phyloP scores from a whole-genome alignment of 2,113 vertebrate genomes.

The Eonycteris spelaea region DNA sequence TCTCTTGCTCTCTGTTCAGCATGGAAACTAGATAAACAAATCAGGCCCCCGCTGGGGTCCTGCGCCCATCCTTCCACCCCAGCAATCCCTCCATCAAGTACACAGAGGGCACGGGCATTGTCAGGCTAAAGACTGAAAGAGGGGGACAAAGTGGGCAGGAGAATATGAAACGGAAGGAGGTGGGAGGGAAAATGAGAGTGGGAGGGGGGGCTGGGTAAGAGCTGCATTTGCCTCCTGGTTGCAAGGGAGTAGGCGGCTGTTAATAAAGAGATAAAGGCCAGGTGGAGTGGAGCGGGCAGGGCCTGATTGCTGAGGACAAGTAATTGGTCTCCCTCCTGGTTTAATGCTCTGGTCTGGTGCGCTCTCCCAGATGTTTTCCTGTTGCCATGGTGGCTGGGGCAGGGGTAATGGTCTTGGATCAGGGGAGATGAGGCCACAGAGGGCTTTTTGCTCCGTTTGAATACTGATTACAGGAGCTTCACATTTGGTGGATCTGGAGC shows the following conservation, averaged over 20 bases:
- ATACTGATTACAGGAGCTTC: slow-evolving; percentile 50
- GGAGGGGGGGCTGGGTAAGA: too few species aligned
- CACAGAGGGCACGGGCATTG: too few species aligned
- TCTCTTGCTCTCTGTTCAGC: background rate
- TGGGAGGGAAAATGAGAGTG: background rate
- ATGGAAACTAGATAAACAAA: background rate
- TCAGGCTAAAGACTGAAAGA: background rate
- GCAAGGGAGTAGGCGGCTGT: background rate
- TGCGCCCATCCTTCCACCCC: fast-evolving
- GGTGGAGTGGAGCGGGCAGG: background rate
- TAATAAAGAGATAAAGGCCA: background rate
- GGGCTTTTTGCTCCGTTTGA: slow-evolving; percentile 59
- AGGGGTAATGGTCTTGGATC: slow-evolving; percentile 27
- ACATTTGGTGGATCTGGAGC: background rate
- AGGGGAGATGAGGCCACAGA: slow-evolving; percentile 22
- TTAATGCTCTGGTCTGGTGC: background rate
- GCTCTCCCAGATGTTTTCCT: slow-evolving; percentile 44
- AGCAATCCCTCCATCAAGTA: too few species aligned
- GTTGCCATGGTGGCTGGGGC: slow-evolving; percentile 69
- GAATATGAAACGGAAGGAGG: background rate
- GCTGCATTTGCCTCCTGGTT: background rate
- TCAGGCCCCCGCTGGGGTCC: background rate
- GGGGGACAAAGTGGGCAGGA: background rate
- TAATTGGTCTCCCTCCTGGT: slow-evolving; percentile 47
- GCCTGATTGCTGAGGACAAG: background rate